Percentiles rank a stretch among this genome's conserved stretches.
Evolutionary conservation across 2,113 vertebrate genomes (phyloP).

Genomic region (Oxyruncus cristatus): DNA sequence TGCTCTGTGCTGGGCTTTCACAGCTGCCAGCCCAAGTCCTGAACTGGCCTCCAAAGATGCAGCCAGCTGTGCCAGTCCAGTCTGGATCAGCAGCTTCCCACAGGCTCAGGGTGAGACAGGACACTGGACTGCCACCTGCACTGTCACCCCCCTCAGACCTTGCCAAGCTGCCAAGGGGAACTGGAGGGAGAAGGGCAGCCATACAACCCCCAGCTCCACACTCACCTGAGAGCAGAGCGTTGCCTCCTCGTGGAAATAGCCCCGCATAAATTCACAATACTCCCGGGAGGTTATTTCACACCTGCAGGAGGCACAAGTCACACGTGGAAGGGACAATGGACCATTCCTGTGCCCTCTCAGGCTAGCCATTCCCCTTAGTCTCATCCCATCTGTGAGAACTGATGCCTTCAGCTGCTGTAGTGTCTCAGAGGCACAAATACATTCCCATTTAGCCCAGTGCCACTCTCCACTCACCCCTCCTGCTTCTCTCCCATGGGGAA

Average conservation of each 20-base stretch:
- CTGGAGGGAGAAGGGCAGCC: neutral
- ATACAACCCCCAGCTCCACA: rapidly evolving
- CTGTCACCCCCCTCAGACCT: neutral
- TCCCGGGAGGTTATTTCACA: slow-evolving; percentile 98
- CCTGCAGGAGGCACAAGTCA: slow-evolving; percentile 64
- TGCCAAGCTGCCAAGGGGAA: neutral
- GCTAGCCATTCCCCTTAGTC: neutral
- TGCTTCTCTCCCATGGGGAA: neutral
- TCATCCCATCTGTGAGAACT: neutral
- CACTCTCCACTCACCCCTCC: neutral
- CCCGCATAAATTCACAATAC: slow-evolving; percentile 97
- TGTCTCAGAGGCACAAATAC: neutral
- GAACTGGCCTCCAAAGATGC: neutral
- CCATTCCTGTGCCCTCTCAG: neutral
- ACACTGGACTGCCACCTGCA: neutral
- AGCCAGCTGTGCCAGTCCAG: neutral
- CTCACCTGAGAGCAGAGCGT: slow-evolving; percentile 95
- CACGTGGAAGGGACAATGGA: neutral
- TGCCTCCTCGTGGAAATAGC: slow-evolving; percentile 96
- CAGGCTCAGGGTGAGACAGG: neutral
- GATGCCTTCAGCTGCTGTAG: neutral
- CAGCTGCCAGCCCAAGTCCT: neutral
- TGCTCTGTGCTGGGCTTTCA: neutral
- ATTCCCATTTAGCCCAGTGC: neutral
- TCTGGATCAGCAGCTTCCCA: neutral